Percentiles rank a stretch among this genome's conserved stretches.
These are phyloP conservation scores for Spizaetus ornatus DNA, from an alignment of 2,113 vertebrate genomes.

Conservation along the genomic window DNA sequence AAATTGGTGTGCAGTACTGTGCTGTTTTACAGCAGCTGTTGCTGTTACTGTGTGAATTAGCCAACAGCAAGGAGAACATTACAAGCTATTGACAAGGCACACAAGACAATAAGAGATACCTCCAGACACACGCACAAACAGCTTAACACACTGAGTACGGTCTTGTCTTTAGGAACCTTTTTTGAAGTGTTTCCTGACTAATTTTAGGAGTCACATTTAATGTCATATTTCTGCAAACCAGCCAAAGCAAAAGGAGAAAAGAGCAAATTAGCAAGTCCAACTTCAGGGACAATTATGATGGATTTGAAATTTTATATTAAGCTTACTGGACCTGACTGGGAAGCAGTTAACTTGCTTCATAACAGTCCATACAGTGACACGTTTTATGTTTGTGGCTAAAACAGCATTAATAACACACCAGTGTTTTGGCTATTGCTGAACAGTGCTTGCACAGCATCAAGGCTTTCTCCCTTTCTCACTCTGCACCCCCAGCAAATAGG, in stretches of 20 bases:
- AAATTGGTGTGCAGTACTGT: neutral
- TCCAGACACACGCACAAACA: neutral
- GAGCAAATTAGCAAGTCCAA: neutral
- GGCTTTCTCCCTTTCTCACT: neutral
- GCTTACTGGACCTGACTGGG: too few relatives aligned
- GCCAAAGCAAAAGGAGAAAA: neutral
- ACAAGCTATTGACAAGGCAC: neutral
- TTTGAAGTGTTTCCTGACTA: neutral
- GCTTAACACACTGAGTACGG: rapidly evolving
- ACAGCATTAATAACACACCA: too few relatives aligned
- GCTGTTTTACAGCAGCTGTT: neutral
- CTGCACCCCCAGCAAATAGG: neutral
- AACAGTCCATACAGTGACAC: neutral
- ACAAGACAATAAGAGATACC: neutral
- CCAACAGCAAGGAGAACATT: neutral
- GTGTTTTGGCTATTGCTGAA: neutral
- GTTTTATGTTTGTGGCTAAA: neutral
- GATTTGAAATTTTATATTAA: neutral
- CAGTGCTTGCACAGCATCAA: neutral
- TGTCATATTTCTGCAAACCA: neutral
- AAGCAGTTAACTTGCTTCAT: neutral
- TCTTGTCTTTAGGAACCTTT: neutral
- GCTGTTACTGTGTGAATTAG: neutral
- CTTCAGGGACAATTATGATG: neutral
- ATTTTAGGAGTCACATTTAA: neutral